Percentiles rank a stretch among this genome's conserved stretches.
These are phyloP conservation scores for Numida meleagris DNA, from an alignment of 2,113 vertebrate species.

Conservation along the genomic window DNA sequence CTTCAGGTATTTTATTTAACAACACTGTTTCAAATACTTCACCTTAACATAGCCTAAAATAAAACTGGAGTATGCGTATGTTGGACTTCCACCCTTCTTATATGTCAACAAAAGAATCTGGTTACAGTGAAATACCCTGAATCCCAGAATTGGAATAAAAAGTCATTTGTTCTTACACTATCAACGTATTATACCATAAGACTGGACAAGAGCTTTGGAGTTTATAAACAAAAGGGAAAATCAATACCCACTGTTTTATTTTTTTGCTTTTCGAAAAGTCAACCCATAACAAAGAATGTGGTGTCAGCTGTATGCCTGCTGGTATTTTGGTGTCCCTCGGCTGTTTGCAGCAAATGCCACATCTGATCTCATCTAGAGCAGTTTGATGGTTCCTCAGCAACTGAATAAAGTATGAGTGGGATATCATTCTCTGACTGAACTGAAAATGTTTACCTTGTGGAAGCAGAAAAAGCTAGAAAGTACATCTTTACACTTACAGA, in stretches of 20 bases:
- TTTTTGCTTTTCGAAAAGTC: neutral
- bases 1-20: neutral
- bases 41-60: neutral
- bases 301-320: neutral
- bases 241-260: neutral
- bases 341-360: fast-evolving
- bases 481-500: neutral
- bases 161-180: neutral
- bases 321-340: neutral
- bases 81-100: neutral
- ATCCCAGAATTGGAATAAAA: neutral
- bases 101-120: neutral
- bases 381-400: neutral
- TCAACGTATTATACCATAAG: neutral
- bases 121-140: neutral
- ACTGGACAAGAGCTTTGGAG: neutral
- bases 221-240: neutral
- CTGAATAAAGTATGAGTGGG: neutral
- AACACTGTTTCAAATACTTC: neutral
- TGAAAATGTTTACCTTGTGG: neutral
- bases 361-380: neutral
- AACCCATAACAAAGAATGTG: neutral
- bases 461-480: neutral
- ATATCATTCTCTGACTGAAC: neutral
- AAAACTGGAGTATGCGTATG: neutral